Conservation (phyloP, 2,888 invertebrate species). For the Tenthredo mesomela region DNA sequence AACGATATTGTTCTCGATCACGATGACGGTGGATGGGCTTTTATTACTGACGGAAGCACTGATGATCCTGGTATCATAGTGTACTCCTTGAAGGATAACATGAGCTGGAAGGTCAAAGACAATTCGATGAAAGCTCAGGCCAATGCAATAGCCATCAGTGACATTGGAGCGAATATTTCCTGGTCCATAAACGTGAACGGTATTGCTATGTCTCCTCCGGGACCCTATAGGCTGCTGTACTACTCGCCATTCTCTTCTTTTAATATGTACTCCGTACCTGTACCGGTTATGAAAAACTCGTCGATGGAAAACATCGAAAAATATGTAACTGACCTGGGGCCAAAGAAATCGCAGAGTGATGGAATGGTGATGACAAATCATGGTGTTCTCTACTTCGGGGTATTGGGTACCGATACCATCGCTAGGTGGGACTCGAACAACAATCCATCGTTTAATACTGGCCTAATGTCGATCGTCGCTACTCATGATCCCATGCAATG, state of each 20-base stretch:
- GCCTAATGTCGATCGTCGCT: conserved; percentile 84
- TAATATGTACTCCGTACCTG: conserved; percentile 84
- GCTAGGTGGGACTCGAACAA: conserved; percentile 86
- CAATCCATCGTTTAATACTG: conserved; percentile 79
- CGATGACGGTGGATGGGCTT: conserved; percentile 84
- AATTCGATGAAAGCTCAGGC: conserved; percentile 83
- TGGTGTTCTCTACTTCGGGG: conserved; percentile 85
- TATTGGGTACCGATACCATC: conserved; percentile 85
- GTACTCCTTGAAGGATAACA: conserved; percentile 83
- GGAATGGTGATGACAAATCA: conserved; percentile 89
- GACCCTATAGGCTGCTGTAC: conserved; percentile 78
- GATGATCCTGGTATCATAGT: conserved; percentile 89
- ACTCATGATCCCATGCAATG: conserved; percentile 86
- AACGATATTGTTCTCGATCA: conserved; percentile 88
- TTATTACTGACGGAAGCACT: conserved; percentile 86
- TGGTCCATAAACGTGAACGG: conserved; percentile 85
- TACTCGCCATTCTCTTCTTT: conserved; percentile 86
- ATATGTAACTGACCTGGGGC: conserved; percentile 82
- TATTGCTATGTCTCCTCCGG: conserved; percentile 84
- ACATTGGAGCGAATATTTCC: conserved; percentile 81
- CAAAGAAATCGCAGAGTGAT: conserved; percentile 85
- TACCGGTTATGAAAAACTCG: conserved; percentile 82
- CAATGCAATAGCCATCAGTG: conserved; percentile 81
- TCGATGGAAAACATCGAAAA: conserved; percentile 73
- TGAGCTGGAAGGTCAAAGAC: conserved; percentile 86